These are phyloP conservation scores for Patella vulgata DNA, from an alignment of 1,140 invertebrate genomes.

Conservation along the genomic window DNA sequence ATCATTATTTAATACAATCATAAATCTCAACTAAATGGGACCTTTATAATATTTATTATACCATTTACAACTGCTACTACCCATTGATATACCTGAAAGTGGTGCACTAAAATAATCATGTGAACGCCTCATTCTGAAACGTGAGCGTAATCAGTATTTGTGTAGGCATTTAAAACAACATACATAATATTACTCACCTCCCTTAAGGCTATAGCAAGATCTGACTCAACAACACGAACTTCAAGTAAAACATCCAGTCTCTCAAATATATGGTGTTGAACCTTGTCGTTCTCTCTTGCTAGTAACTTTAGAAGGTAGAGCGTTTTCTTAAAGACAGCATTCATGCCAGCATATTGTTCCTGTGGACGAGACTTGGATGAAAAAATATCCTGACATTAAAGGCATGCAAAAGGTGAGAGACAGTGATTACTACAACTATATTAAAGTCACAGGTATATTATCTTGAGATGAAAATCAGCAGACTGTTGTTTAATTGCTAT, in stretches of 20 bases:
- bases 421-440: no score
- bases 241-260: conserved; percentile 61
- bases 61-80: no score
- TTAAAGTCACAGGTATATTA: no score
- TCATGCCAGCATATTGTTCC: conserved; percentile 63
- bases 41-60: no score
- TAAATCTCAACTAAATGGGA: no score
- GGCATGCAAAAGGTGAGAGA: neutral
- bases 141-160: no score
- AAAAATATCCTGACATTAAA: neutral
- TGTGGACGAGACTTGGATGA: conserved; percentile 18
- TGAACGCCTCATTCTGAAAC: no score
- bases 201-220: conserved; percentile 62
- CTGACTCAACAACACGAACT: conserved; percentile 62
- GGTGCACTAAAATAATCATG: no score
- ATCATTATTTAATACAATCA: no score
- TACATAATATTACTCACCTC: conserved; percentile 63
- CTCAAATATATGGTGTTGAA: conserved; percentile 65
- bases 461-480: neutral
- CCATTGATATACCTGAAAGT: no score
- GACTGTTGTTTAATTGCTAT: no score
- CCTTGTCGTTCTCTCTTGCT: conserved; percentile 59
- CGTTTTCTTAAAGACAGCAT: conserved; percentile 61
- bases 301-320: conserved; percentile 62
- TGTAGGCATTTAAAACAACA: no score